Conservation (phyloP, 2,113 vertebrate species). For the Lonchura striata region DNA sequence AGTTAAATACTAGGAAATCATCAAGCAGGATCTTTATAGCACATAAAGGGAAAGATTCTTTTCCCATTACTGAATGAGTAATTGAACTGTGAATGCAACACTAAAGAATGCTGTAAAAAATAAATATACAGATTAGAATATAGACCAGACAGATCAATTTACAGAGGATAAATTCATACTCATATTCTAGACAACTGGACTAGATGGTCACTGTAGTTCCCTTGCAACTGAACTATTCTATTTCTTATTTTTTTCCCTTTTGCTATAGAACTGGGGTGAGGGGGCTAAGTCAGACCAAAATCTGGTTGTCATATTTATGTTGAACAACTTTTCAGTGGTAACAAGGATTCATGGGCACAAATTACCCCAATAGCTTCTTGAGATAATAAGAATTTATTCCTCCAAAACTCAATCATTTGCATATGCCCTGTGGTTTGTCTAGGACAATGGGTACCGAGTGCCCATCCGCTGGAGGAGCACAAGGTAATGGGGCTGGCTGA, state of each 20-base stretch:
- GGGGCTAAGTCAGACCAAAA: not conserved
- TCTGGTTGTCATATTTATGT: not conserved
- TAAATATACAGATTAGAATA: not conserved
- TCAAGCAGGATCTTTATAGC: not conserved
- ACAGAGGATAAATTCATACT: not conserved
- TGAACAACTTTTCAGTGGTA: not conserved
- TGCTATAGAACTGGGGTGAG: not conserved
- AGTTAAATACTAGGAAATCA: not conserved
- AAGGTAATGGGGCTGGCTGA: not conserved
- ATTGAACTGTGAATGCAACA: not conserved
- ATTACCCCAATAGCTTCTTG: not conserved
- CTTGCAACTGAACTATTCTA: not conserved
- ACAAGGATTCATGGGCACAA: not conserved
- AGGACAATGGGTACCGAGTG: not conserved
- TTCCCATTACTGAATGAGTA: not conserved
- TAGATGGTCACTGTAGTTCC: not conserved
- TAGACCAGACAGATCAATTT: not conserved
- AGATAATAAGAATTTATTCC: not conserved
- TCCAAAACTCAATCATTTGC: not conserved
- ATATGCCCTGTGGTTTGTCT: not conserved
- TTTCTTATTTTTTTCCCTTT: not conserved
- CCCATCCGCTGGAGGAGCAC: not conserved
- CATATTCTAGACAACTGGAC: not conserved
- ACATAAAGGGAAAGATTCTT: not conserved
- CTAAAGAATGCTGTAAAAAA: not conserved